A percentile compares a stretch with the other conserved stretches of the same genome.
Conservation (phyloP, 1,140 invertebrate species). For the Lasaia peninsularis region DNA sequence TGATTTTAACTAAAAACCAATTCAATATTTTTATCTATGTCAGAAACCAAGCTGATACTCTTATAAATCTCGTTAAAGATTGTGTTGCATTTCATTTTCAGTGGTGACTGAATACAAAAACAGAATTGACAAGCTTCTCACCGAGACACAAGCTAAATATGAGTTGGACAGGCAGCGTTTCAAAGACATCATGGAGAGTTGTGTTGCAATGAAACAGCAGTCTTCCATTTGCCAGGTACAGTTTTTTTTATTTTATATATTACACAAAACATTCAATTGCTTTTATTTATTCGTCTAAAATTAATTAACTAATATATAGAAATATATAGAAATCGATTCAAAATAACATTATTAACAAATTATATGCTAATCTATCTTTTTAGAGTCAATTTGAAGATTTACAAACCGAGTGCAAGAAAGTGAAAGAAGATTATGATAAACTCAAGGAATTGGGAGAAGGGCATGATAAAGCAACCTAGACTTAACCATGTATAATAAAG, state of each 20-base stretch:
- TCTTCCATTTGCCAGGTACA: slow-evolving; percentile 55
- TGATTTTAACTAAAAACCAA: too few relatives aligned
- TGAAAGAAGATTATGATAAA: slow-evolving; percentile 47
- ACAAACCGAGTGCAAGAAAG: slow-evolving; percentile 52
- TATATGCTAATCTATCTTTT: slow-evolving; percentile 28
- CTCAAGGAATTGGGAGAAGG: slow-evolving; percentile 33
- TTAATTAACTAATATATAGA: too few relatives aligned
- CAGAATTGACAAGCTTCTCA: slow-evolving; percentile 52
- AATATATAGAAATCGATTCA: too few relatives aligned
- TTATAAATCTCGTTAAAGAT: neutral
- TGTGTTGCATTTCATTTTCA: slow-evolving; percentile 26
- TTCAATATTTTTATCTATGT: too few relatives aligned
- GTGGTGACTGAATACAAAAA: slow-evolving; percentile 64
- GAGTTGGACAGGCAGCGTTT: slow-evolving; percentile 48
- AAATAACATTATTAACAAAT: too few relatives aligned
- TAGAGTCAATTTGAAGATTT: slow-evolving; percentile 65
- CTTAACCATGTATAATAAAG: neutral
- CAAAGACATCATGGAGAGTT: slow-evolving; percentile 63
- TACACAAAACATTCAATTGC: too few relatives aligned
- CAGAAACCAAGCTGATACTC: too few relatives aligned
- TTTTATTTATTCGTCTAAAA: too few relatives aligned
- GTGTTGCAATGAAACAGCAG: slow-evolving; percentile 62
- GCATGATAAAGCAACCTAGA: neutral
- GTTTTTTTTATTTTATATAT: too few relatives aligned
- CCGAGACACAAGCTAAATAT: slow-evolving; percentile 48